Conservation (phyloP, 2,888 invertebrate genomes). For the Drosophila bunnanda region DNA sequence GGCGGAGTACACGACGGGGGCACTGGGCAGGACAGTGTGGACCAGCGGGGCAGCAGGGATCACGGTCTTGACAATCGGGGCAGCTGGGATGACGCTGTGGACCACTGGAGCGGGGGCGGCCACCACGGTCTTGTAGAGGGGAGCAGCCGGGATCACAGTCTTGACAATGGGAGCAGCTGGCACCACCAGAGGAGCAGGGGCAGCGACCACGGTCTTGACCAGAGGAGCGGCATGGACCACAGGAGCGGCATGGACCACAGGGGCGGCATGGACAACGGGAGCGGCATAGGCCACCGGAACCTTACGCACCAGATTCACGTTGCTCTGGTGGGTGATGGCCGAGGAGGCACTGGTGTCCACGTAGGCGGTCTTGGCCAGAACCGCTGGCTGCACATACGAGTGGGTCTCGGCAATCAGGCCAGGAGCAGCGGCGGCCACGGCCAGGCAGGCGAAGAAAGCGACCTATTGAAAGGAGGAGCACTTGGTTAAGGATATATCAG, state of each 20-base stretch:
- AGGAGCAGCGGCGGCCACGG: conserved; percentile 84
- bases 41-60: conserved; percentile 57
- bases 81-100: conserved; percentile 48
- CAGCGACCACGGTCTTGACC: conserved; percentile 49
- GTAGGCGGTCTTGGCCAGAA: conserved; percentile 80
- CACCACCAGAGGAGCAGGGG: conserved; percentile 53
- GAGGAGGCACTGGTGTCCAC: conserved; percentile 83
- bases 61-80: conserved; percentile 53
- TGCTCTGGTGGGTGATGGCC: conserved; percentile 87
- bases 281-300: conserved; percentile 83
- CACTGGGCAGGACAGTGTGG: conserved; percentile 24
- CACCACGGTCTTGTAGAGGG: conserved; percentile 25
- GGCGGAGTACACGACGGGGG: conserved; percentile 65
- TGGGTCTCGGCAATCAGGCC: conserved; percentile 80
- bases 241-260: conserved; percentile 51
- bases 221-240: conserved; percentile 55
- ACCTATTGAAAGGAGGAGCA: conserved; percentile 71
- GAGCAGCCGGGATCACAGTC: conserved; percentile 59
- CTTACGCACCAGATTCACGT: conserved; percentile 85
- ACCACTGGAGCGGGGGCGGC: conserved; percentile 56
- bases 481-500: neutral
- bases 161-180: conserved; percentile 53
- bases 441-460: conserved; percentile 88
- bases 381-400: conserved; percentile 78
- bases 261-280: conserved; percentile 56